Conservation (phyloP, 2,888 invertebrate species). For the Cecidostiba fungosa region DNA sequence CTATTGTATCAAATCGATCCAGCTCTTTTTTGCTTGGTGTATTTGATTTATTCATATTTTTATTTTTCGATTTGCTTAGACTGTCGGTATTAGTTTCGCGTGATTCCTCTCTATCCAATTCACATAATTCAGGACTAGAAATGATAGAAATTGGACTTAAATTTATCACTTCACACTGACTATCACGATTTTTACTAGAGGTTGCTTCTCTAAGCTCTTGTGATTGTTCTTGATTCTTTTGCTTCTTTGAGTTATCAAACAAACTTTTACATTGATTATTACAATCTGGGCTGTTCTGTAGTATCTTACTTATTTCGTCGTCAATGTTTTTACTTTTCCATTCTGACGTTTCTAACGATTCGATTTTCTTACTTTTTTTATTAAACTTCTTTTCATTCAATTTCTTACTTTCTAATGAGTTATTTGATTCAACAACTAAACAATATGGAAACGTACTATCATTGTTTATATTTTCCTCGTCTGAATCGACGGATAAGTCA, state of each 20-base stretch:
- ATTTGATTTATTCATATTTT: slow-evolving; percentile 9
- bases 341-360: slow-evolving; percentile 8
- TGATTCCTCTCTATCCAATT: slow-evolving; percentile 18
- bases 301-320: slow-evolving; percentile 45
- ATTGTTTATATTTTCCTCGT: slow-evolving; percentile 38
- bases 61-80: not conserved
- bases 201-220: not conserved
- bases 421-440: slow-evolving; percentile 26
- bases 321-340: slow-evolving; percentile 48
- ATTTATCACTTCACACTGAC: slow-evolving; percentile 31
- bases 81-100: not conserved
- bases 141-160: slow-evolving; percentile 66
- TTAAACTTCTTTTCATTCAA: not conserved
- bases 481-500: slow-evolving; percentile 52
- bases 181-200: not conserved
- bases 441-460: slow-evolving; percentile 24
- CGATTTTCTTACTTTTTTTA: not conserved
- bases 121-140: slow-evolving; percentile 63
- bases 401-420: slow-evolving; percentile 8
- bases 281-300: slow-evolving; percentile 26
- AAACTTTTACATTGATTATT: not conserved
- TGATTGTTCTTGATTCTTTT: not conserved
- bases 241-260: not conserved
- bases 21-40: not conserved
- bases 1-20: not conserved